A percentile compares a stretch with the other conserved stretches of the same genome.
Conservation (phyloP, 2,888 invertebrate genomes). For the Tetranychus piercei region DNA sequence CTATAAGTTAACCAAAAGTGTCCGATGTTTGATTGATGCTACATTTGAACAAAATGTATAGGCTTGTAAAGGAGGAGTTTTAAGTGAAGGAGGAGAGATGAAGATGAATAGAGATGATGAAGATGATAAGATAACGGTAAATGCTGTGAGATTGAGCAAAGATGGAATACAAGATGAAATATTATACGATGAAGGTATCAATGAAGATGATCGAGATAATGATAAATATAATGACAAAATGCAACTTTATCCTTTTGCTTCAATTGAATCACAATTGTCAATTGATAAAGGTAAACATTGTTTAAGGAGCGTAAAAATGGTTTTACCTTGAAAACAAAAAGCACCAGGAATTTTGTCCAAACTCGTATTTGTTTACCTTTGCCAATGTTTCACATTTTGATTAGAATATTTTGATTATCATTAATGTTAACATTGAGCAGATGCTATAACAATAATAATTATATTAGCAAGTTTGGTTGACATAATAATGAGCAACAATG, state of each 20-base stretch:
- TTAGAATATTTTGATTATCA: neutral
- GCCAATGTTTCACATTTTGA: too few species aligned
- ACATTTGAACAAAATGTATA: neutral
- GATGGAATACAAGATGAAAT: too few species aligned
- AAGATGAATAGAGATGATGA: neutral
- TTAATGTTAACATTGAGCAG: neutral
- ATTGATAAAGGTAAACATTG: too few species aligned
- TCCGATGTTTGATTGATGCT: too few species aligned
- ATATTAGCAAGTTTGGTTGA: neutral
- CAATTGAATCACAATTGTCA: neutral
- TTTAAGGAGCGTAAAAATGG: too few species aligned
- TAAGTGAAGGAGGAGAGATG: neutral
- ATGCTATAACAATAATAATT: neutral
- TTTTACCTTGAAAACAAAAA: neutral
- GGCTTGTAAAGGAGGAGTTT: neutral
- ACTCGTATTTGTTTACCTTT: too few species aligned
- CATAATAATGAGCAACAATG: slow-evolving; percentile 1
- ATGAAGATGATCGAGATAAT: too few species aligned
- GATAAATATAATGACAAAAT: too few species aligned
- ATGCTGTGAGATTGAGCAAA: neutral
- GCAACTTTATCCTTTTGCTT: neutral
- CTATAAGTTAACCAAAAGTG: too few species aligned
- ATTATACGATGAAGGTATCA: too few species aligned
- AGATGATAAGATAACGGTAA: neutral
- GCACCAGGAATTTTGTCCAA: neutral